Conservation (phyloP, 2,888 invertebrate species). For the Deroplatys truncata region DNA sequence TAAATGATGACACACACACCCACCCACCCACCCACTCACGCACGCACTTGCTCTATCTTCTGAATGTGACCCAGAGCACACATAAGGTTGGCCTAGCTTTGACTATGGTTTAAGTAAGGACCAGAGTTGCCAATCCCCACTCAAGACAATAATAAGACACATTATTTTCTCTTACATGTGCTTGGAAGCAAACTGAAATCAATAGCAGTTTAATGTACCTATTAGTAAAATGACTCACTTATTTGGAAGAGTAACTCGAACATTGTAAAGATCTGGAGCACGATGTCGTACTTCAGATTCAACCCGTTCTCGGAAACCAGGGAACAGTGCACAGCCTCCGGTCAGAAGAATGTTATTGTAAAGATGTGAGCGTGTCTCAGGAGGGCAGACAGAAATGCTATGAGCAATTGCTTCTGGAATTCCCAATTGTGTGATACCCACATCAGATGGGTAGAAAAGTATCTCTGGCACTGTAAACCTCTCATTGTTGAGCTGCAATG, state of each 20-base stretch:
- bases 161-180: too few relatives aligned
- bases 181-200: too few relatives aligned
- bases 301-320: slow-evolving; percentile 77
- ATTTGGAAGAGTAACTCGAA: slow-evolving; percentile 65
- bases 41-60: too few relatives aligned
- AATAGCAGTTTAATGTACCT: too few relatives aligned
- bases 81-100: too few relatives aligned
- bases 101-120: too few relatives aligned
- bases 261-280: slow-evolving; percentile 71
- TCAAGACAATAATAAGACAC: too few relatives aligned
- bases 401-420: slow-evolving; percentile 84
- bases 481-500: slow-evolving; percentile 86
- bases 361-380: slow-evolving; percentile 70
- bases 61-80: too few relatives aligned
- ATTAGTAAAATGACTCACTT: slow-evolving; percentile 50
- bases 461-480: slow-evolving; percentile 93
- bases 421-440: slow-evolving; percentile 89
- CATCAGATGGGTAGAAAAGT: slow-evolving; percentile 89
- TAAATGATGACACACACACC: too few relatives aligned
- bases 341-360: slow-evolving; percentile 78
- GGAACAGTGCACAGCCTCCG: slow-evolving; percentile 76
- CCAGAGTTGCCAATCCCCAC: too few relatives aligned
- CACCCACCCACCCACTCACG: too few relatives aligned
- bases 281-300: slow-evolving; percentile 72
- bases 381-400: slow-evolving; percentile 69